phyloP scores from a whole-genome alignment of 2,797 vertebrate genomes.

The Microhierax caerulescens region DNA sequence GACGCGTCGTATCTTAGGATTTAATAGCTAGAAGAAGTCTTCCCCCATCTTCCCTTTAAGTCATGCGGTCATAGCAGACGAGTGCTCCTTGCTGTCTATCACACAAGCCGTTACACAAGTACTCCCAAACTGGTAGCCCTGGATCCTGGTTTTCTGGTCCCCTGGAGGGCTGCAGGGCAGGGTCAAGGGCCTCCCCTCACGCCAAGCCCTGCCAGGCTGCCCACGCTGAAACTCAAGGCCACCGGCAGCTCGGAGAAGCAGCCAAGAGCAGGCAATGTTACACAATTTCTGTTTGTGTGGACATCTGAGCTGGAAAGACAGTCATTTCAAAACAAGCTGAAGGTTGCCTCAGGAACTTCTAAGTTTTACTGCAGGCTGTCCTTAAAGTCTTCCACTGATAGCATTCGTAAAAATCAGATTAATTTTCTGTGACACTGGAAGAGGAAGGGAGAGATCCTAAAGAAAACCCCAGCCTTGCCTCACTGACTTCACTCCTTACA shows the following conservation, averaged over 20 bases:
- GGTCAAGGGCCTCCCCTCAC: background rate
- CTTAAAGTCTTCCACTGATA: slow-evolving; percentile 15
- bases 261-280: background rate
- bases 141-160: background rate
- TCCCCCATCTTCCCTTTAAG: background rate
- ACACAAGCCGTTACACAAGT: background rate
- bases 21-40: background rate
- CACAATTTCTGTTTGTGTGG: background rate
- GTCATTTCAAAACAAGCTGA: slow-evolving; percentile 8
- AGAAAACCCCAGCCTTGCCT: background rate
- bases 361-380: slow-evolving; percentile 23
- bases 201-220: background rate
- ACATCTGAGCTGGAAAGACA: slow-evolving; percentile 38
- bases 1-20: background rate
- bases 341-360: slow-evolving; percentile 1
- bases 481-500: background rate
- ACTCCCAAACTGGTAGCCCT: background rate
- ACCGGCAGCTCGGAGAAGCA: background rate
- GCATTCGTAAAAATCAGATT: background rate
- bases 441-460: background rate
- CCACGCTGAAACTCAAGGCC: background rate
- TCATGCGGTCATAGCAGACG: background rate
- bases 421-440: slow-evolving; percentile 26
- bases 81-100: background rate
- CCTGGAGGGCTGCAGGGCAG: background rate